Evolutionary conservation across 1,140 invertebrate species (phyloP).

Genomic region (Drosophila takahashii): DNA sequence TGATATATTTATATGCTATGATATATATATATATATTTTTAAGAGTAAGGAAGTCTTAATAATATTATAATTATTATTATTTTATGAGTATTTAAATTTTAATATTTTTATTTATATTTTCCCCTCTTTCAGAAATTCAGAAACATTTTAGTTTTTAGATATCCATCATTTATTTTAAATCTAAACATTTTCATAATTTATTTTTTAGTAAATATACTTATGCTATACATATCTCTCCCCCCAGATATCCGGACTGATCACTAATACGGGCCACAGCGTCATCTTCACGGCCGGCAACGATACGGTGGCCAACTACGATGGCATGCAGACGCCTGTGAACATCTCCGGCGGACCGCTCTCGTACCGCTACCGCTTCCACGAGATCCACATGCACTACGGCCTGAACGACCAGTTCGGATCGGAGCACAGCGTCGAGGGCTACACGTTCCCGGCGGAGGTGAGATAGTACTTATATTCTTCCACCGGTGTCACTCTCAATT

Average conservation of each 20-base stretch:
- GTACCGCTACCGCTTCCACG: slow-evolving; percentile 97
- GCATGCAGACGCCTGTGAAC: slow-evolving; percentile 91
- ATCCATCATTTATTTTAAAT: too few species aligned
- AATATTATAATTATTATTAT: too few species aligned
- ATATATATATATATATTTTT: too few species aligned
- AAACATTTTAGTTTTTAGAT: too few species aligned
- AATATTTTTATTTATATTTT: too few species aligned
- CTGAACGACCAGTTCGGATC: slow-evolving; percentile 94
- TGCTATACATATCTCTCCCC: not conserved
- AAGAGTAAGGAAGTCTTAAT: too few species aligned
- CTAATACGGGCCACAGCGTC: slow-evolving; percentile 97
- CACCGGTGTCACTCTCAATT: slow-evolving; percentile 37
- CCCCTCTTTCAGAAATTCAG: too few species aligned
- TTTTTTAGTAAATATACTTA: too few species aligned
- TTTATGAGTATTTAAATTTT: too few species aligned
- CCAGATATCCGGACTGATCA: slow-evolving; percentile 93
- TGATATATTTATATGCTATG: too few species aligned
- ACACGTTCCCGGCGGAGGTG: slow-evolving; percentile 97
- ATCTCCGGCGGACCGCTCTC: slow-evolving; percentile 96
- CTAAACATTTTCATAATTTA: too few species aligned
- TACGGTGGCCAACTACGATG: slow-evolving; percentile 85
- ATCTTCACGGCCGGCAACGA: slow-evolving; percentile 96
- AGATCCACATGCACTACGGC: slow-evolving; percentile 95
- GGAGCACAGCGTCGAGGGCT: slow-evolving; percentile 95
- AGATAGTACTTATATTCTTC: slow-evolving; percentile 58